Evolutionary conservation across 2,113 vertebrate genomes (phyloP).

Genomic region (Eurypyga helias): DNA sequence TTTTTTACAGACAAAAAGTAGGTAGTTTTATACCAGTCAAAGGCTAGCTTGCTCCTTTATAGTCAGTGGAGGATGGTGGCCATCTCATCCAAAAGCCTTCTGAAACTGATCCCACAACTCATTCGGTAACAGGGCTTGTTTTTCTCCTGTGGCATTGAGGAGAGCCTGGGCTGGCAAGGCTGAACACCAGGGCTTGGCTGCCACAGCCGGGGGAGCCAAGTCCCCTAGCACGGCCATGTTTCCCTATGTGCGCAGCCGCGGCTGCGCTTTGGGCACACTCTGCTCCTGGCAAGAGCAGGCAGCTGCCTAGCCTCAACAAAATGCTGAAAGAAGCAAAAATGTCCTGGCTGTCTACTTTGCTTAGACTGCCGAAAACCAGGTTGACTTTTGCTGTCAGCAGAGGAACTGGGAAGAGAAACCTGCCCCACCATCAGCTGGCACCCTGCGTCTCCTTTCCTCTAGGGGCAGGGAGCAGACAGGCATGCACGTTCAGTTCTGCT

Average conservation of each 20-base stretch:
- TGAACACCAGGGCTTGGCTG: fast-evolving
- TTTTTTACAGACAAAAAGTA: neutral
- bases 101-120: neutral
- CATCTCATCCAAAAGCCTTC: neutral
- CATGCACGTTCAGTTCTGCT: fast-evolving
- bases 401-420: neutral
- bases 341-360: neutral
- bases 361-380: neutral
- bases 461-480: fast-evolving
- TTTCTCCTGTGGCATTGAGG: neutral
- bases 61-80: neutral
- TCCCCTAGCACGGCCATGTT: fast-evolving
- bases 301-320: neutral
- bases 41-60: neutral
- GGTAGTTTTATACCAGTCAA: neutral
- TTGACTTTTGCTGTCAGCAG: neutral
- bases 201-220: fast-evolving
- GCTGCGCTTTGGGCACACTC: fast-evolving
- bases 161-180: neutral
- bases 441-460: neutral
- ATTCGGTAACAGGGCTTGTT: fast-evolving
- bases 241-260: fast-evolving
- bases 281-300: neutral
- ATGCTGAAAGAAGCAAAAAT: neutral
- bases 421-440: neutral